These are phyloP conservation scores for Drosophila triauraria DNA, from an alignment of 1,140 invertebrate species.

Conservation along the genomic window DNA sequence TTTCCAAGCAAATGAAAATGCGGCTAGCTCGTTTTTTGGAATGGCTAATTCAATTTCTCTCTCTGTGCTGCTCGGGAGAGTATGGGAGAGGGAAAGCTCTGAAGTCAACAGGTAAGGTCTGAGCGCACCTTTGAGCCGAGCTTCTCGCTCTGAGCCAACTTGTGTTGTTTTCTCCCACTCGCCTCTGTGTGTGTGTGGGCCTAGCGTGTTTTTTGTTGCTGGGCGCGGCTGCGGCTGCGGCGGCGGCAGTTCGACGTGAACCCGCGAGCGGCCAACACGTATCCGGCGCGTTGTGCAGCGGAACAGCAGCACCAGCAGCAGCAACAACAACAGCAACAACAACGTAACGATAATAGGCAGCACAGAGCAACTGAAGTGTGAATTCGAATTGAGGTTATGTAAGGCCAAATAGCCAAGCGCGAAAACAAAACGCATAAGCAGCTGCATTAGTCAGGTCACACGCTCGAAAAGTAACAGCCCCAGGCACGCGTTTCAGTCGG, in stretches of 20 bases:
- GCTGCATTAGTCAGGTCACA: slow-evolving; percentile 54
- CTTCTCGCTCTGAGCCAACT: slow-evolving; percentile 61
- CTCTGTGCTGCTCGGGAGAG: slow-evolving; percentile 8
- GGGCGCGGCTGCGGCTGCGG: slow-evolving; percentile 57
- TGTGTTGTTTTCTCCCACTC: slow-evolving; percentile 23
- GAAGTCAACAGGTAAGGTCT: slow-evolving; percentile 57
- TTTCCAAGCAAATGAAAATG: too few species aligned
- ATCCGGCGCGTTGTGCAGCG: slow-evolving; percentile 63
- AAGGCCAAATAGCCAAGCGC: slow-evolving; percentile 41
- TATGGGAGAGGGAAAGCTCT: slow-evolving; percentile 35
- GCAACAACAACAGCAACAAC: slow-evolving; percentile 8
- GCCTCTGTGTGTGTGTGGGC: slow-evolving; percentile 7
- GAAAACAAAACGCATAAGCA: slow-evolving; percentile 48
- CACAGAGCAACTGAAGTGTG: slow-evolving; percentile 73
- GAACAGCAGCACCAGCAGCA: slow-evolving; percentile 17
- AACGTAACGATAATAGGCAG: slow-evolving; percentile 43
- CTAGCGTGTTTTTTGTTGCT: slow-evolving; percentile 47
- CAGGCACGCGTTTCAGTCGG: slow-evolving; percentile 40
- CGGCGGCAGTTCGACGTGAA: slow-evolving; percentile 59
- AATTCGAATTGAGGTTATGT: slow-evolving; percentile 80
- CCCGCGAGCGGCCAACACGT: slow-evolving; percentile 78
- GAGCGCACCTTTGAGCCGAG: slow-evolving; percentile 71
- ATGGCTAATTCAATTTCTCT: background rate
- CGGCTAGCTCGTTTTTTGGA: background rate
- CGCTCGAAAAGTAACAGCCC: slow-evolving; percentile 31